phyloP scores from a whole-genome alignment of 2,797 vertebrate genomes.

The Neomorphus geoffroyi region DNA sequence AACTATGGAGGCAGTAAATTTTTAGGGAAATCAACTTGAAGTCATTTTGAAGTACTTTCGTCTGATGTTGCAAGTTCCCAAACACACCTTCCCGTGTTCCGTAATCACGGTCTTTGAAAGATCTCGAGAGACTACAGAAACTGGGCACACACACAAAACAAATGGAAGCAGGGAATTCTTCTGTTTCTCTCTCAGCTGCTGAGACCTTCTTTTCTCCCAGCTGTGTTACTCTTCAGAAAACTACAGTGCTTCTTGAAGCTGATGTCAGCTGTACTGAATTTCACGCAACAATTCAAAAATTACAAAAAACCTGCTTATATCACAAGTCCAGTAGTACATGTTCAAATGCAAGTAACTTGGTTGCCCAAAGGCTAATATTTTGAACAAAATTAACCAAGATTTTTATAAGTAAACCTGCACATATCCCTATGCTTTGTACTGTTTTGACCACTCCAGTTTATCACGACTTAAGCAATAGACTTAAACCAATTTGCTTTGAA shows the following conservation, averaged over 20 bases:
- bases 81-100: not conserved
- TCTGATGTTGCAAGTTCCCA: not conserved
- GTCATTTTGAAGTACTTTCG: accelerated
- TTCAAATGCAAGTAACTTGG: not conserved
- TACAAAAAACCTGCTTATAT: not conserved
- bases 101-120: not conserved
- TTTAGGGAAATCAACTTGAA: not conserved
- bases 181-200: not conserved
- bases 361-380: not conserved
- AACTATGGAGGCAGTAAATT: not conserved
- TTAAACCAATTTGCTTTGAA: not conserved
- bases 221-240: not conserved
- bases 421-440: not conserved
- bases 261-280: not conserved
- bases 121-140: not conserved
- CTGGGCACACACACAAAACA: not conserved
- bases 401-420: not conserved
- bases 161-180: not conserved
- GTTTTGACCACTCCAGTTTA: not conserved
- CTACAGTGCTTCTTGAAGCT: not conserved
- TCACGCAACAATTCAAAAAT: not conserved
- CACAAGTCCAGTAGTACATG: accelerated
- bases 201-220: not conserved
- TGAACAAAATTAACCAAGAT: not conserved
- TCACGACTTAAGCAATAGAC: too few relatives aligned